phyloP scores from a whole-genome alignment of 1,140 invertebrate species.

The Pogonomyrmex californicus region DNA sequence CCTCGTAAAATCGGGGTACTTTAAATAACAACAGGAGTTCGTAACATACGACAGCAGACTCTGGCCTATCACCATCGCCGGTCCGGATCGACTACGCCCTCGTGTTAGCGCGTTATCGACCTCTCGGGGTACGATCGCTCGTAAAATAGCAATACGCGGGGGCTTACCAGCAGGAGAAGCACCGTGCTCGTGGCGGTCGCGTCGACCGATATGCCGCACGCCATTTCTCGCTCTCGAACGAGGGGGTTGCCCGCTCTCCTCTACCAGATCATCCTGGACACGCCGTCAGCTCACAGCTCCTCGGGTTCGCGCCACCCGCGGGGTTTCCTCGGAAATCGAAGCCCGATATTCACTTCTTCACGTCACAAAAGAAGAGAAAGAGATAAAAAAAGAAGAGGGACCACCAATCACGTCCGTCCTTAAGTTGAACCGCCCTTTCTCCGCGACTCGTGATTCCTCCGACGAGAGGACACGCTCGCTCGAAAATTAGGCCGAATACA shows the following conservation, averaged over 20 bases:
- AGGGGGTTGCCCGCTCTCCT: constrained; percentile 68
- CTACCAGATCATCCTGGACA: constrained; percentile 82
- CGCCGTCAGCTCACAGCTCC: constrained; percentile 34
- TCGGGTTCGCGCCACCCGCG: constrained; percentile 27
- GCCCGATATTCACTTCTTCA: constrained; percentile 63
- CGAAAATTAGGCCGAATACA: neutral
- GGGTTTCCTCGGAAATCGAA: constrained; percentile 21
- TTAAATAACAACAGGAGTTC: neutral
- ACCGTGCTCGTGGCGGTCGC: constrained; percentile 82
- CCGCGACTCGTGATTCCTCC: neutral
- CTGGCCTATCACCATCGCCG: neutral
- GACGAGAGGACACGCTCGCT: constrained; percentile 13
- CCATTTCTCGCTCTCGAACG: constrained; percentile 82
- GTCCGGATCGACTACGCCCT: constrained; percentile 12
- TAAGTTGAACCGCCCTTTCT: constrained; percentile 14
- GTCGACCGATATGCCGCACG: constrained; percentile 82
- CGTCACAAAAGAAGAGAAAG: constrained; percentile 59
- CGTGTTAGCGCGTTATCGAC: constrained; percentile 1
- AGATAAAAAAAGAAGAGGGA: neutral
- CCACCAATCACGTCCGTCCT: constrained; percentile 12
- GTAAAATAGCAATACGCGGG: constrained; percentile 4
- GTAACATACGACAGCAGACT: neutral
- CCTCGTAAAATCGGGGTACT: neutral
- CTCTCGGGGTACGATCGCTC: constrained; percentile 13
- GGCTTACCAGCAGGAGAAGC: constrained; percentile 85